A percentile compares a stretch with the other conserved stretches of the same genome.
These are phyloP conservation scores for Leptoteleia sp. DNA, from an alignment of 1,140 invertebrate species.

Conservation along the genomic window DNA sequence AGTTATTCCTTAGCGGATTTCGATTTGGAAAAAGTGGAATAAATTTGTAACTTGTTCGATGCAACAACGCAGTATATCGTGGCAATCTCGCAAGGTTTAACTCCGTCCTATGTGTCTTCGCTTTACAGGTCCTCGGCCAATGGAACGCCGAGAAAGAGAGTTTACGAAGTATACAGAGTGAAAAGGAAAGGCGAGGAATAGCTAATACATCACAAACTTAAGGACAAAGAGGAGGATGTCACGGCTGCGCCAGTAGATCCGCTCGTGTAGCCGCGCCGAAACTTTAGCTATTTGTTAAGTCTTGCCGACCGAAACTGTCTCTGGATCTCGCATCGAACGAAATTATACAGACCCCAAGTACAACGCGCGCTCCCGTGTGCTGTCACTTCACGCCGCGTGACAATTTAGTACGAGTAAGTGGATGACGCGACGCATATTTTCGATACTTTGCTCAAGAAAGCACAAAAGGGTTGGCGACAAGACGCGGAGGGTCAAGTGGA, in stretches of 20 bases:
- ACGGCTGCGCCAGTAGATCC: slow-evolving; percentile 74
- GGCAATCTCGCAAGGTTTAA: slow-evolving; percentile 47
- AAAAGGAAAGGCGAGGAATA: slow-evolving; percentile 70
- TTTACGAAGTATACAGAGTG: slow-evolving; percentile 57
- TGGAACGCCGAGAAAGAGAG: slow-evolving; percentile 59
- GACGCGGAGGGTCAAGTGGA: slow-evolving; percentile 43
- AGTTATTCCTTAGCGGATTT: no score
- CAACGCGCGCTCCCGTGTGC: slow-evolving; percentile 40
- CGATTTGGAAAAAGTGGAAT: slow-evolving; percentile 9
- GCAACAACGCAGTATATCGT: slow-evolving; percentile 20
- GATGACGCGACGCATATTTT: slow-evolving; percentile 66
- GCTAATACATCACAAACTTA: slow-evolving; percentile 82
- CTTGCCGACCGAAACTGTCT: slow-evolving; percentile 79
- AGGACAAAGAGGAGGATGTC: slow-evolving; percentile 80
- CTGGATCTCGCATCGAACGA: slow-evolving; percentile 76
- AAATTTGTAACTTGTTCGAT: slow-evolving; percentile 9
- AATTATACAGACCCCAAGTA: slow-evolving; percentile 66
- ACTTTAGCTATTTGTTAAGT: slow-evolving; percentile 82
- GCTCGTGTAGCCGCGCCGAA: slow-evolving; percentile 72
- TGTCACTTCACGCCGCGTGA: slow-evolving; percentile 62
- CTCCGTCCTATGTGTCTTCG: slow-evolving; percentile 50
- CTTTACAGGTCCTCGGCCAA: slow-evolving; percentile 51
- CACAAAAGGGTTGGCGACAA: slow-evolving; percentile 46
- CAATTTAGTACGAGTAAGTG: slow-evolving; percentile 59
- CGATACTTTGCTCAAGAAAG: slow-evolving; percentile 52